These are phyloP conservation scores for Eutrigla gurnardus DNA, from an alignment of 2,797 vertebrate species.

Conservation along the genomic window DNA sequence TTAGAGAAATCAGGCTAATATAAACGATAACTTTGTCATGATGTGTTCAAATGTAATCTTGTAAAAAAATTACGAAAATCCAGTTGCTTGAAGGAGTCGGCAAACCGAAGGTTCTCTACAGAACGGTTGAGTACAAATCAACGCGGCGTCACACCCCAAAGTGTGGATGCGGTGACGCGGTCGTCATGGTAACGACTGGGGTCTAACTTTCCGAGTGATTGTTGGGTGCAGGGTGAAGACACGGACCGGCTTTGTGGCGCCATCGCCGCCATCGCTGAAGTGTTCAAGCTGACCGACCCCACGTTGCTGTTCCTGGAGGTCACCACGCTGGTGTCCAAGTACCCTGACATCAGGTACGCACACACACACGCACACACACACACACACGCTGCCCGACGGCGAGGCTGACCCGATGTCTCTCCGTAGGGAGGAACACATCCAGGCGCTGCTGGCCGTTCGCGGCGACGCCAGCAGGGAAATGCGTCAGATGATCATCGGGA, in stretches of 20 bases:
- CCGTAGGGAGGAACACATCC: slow-evolving; percentile 94
- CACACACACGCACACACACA: not conserved
- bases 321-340: slow-evolving; percentile 95
- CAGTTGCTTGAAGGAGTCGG: not conserved
- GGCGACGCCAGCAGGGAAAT: slow-evolving; percentile 96
- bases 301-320: slow-evolving; percentile 96
- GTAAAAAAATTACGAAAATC: not conserved
- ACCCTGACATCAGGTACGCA: slow-evolving; percentile 95
- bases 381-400: not conserved
- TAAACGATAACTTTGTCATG: not conserved
- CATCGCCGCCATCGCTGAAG: slow-evolving; percentile 94
- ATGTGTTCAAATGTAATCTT: not conserved
- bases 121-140: too few relatives aligned
- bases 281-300: slow-evolving; percentile 97
- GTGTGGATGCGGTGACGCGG: not conserved
- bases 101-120: too few relatives aligned
- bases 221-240: slow-evolving; percentile 83
- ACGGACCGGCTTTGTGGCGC: slow-evolving; percentile 90
- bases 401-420: not conserved
- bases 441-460: slow-evolving; percentile 91
- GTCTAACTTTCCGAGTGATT: not conserved
- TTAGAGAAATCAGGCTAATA: too few relatives aligned
- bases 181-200: not conserved
- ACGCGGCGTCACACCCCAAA: too few relatives aligned
- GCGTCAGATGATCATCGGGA: slow-evolving; percentile 97